Base-by-base conservation (phyloP, 2,113 vertebrate species). In the Epinephelus fuscoguttatus region DNA sequence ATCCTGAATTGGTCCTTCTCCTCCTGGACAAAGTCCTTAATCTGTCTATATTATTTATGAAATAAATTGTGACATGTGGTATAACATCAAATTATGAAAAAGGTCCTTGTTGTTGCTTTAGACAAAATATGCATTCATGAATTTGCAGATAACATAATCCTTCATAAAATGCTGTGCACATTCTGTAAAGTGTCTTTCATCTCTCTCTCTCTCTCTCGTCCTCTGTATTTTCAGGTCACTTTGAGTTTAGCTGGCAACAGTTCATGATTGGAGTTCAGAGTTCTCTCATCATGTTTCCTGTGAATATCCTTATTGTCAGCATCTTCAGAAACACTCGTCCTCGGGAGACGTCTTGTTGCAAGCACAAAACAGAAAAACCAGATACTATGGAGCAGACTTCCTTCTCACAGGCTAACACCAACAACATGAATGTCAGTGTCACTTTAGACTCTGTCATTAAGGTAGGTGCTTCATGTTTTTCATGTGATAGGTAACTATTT, bases 221-320 rank as follows among this genome's bases (percentile, higher is more conserved):
- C 1, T 70, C 18, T 45, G 59, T 77, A 4, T 62, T 53, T 66
- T 55, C 86, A 99, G 97, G 97, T 82, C 94, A 93, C 27, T 97
- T 98, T 4, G 94, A 97, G 87, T 97, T 99, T 78, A 99, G 96
- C 0, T 98, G 97, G 97, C 97, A 98, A 49, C 97, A 99, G 88
- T 97, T 98, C 88, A 97, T 96, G 95, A 95, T 98, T 6, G 97
- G 97, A 67, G 89, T 99, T 55, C 96, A 99, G 92, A 99, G 97
- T 82, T 99, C 98, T 4, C 80, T 99, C 64, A 95, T 99, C 50
- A 97, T 98, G 97, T 98, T 99, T 81, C 97, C 98, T 57, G 93
- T 99, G 92, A 99, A 99, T 86, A 94, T 99, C 78, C 94, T 99
- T 64, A 99, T 99, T 2, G 97, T 99, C 69, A 97, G 96, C 81